Percentiles rank a stretch among this genome's conserved stretches.
Evolutionary conservation across 1,140 invertebrate species (phyloP).

Genomic region (Hycleus phaleratus): DNA sequence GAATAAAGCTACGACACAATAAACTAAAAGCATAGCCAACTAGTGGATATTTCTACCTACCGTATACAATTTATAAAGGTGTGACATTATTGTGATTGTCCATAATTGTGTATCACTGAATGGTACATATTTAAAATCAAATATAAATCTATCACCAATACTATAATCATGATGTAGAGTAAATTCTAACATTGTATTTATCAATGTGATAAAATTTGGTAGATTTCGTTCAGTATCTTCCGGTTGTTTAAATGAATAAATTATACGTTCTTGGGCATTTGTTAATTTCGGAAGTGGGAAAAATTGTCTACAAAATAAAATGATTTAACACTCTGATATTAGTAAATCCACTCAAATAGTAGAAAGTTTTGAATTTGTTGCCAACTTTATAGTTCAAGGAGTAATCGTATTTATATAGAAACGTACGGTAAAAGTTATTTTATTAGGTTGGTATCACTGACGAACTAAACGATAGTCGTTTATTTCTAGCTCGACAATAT

Average conservation of each 20-base stretch:
- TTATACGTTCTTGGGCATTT: background rate
- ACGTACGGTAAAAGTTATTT: no score
- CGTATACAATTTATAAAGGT: background rate
- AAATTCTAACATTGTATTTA: background rate
- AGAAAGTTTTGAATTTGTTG: no score
- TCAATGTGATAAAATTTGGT: background rate
- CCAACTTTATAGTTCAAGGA: no score
- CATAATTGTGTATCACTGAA: no score
- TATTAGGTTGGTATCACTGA: no score
- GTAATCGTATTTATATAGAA: no score
- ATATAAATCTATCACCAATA: background rate
- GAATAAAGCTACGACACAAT: background rate
- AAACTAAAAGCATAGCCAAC: no score
- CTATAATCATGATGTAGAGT: background rate
- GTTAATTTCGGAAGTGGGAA: slow-evolving; percentile 2
- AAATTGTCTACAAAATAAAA: background rate
- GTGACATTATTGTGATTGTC: background rate
- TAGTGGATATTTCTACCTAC: background rate
- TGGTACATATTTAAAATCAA: background rate
- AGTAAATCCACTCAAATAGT: no score
- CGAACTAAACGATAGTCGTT: no score
- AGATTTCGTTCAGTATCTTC: background rate
- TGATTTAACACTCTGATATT: no score
- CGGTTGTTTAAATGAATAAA: background rate
- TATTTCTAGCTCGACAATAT: no score